phyloP scores from a whole-genome alignment of 92 coral and sea anemone genomes.

The Virgularia gustaviana region DNA sequence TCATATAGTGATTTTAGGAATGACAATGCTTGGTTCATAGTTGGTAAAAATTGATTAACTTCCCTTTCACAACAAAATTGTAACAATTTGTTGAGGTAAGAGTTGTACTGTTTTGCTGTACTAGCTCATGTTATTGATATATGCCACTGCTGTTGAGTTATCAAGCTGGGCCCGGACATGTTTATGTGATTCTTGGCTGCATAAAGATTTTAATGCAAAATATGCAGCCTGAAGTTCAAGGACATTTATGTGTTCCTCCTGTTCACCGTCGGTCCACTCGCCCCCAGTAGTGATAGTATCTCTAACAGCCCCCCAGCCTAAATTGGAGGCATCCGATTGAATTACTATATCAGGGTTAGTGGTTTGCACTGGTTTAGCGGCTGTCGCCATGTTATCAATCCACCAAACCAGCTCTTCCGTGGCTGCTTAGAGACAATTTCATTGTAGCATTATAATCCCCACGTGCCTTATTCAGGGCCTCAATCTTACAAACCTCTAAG shows the following conservation, averaged over 20 bases:
- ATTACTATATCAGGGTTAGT: not conserved
- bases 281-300: not conserved
- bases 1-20: conserved; percentile 1
- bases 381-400: not conserved
- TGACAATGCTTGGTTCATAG: not conserved
- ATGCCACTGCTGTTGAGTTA: conserved; percentile 60
- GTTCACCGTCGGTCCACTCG: not conserved
- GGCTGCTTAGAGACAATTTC: not conserved
- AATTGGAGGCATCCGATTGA: conserved; percentile 1
- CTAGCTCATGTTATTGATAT: no score
- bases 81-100: not conserved
- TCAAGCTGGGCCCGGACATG: conserved; percentile 32
- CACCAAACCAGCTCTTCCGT: conserved; percentile 6
- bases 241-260: conserved; percentile 22
- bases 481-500: conserved; percentile 34
- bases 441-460: not conserved
- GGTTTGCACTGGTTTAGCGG: not conserved
- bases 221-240: conserved; percentile 59
- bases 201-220: conserved; percentile 49
- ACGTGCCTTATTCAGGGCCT: conserved; percentile 4
- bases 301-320: conserved; percentile 14
- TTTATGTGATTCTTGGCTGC: not conserved
- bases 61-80: conserved; percentile 2
- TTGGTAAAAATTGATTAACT: not conserved
- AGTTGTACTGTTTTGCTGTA: conserved; percentile 12